Conservation (phyloP, 2,797 vertebrate species). For the Chaunax sp. region DNA sequence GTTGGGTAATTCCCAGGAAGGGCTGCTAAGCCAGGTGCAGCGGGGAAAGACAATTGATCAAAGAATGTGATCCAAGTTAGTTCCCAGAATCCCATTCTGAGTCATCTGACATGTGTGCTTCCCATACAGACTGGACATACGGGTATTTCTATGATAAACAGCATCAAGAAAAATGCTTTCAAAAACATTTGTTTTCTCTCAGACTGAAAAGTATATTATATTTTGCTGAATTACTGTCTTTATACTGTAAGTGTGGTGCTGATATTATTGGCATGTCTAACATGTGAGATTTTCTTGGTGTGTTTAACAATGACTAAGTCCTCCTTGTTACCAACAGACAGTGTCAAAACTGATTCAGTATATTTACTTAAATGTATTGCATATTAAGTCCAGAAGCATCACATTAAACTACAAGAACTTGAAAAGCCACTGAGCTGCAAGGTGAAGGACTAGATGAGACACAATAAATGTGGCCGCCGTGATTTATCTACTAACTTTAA, state of each 20-base stretch:
- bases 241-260: neutral
- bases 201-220: neutral
- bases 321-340: no score
- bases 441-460: no score
- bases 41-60: conserved; percentile 11
- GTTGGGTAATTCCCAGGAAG: neutral
- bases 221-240: neutral
- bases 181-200: neutral
- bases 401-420: no score
- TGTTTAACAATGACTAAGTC: no score
- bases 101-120: conserved; percentile 15
- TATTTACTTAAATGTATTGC: no score
- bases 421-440: no score
- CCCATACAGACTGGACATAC: neutral
- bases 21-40: neutral
- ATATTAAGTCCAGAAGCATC: no score
- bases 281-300: no score
- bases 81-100: conserved; percentile 29
- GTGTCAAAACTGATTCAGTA: no score
- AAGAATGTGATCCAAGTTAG: conserved; percentile 15
- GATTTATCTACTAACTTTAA: conserved; percentile 48
- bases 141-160: neutral
- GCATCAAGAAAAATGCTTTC: neutral
- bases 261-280: no score
- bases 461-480: conserved; percentile 1